A percentile compares a stretch with the other conserved stretches of the same genome.
These are phyloP conservation scores for Microcebus jonahi DNA, from an alignment of 2,113 vertebrate species.

Conservation along the genomic window DNA sequence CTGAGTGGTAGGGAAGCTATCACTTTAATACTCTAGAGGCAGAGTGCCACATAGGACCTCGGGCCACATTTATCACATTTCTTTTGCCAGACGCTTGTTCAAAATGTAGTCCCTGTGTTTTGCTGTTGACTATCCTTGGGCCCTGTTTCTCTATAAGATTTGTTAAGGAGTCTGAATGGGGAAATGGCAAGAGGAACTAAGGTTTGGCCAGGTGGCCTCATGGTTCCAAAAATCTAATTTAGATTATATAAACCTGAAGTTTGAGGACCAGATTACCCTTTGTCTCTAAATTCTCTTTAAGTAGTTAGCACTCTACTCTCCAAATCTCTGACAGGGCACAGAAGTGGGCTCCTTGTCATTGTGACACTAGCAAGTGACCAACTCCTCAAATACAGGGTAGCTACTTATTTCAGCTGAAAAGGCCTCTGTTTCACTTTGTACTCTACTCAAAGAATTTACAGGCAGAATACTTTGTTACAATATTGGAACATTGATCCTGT, in stretches of 20 bases:
- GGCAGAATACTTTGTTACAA: background rate
- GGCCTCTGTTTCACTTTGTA: slow-evolving; percentile 11
- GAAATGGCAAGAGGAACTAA: background rate
- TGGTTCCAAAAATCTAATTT: background rate
- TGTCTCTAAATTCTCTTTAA: background rate
- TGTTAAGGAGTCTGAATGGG: background rate
- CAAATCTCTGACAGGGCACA: background rate
- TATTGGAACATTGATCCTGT: background rate
- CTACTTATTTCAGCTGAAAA: slow-evolving; percentile 4
- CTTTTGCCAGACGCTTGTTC: background rate
- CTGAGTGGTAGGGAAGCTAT: background rate
- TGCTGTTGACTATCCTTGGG: background rate
- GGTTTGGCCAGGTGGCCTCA: background rate
- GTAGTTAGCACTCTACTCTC: background rate
- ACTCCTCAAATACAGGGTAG: background rate
- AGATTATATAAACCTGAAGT: background rate
- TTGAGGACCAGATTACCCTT: background rate
- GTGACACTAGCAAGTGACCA: background rate
- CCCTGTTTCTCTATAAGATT: background rate
- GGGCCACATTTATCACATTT: background rate
- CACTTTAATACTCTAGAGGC: background rate
- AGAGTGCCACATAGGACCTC: background rate
- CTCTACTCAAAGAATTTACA: slow-evolving; percentile 9
- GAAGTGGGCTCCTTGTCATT: background rate
- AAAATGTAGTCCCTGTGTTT: background rate